phyloP scores from a whole-genome alignment of 2,113 vertebrate species.

The Oceanites oceanicus region DNA sequence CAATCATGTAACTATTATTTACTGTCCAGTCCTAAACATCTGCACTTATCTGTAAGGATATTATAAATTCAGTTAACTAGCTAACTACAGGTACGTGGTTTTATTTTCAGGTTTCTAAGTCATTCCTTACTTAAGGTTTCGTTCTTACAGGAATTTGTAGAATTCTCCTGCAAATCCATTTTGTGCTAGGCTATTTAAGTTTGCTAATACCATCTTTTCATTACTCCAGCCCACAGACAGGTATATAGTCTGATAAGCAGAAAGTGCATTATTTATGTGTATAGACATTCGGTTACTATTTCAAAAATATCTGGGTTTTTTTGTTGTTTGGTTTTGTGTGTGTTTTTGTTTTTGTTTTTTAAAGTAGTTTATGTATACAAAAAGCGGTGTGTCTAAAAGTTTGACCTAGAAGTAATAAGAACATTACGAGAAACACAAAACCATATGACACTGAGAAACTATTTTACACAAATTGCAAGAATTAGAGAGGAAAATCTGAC shows the following conservation, averaged over 20 bases:
- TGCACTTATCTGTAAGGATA: background rate
- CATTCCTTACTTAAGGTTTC: background rate
- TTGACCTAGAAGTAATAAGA: background rate
- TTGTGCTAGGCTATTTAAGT: background rate
- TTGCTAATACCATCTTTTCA: background rate
- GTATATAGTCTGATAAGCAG: background rate
- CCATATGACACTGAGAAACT: background rate
- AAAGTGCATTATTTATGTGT: background rate
- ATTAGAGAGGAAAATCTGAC: background rate
- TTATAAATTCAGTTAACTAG: background rate
- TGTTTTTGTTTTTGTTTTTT: background rate
- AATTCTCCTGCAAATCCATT: background rate
- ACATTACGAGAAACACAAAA: background rate
- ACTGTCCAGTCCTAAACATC: background rate
- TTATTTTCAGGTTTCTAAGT: background rate
- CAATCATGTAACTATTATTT: background rate
- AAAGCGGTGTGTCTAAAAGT: background rate
- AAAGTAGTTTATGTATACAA: background rate
- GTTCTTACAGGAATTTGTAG: background rate
- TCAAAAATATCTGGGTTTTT: background rate
- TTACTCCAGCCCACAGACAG: background rate
- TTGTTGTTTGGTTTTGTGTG: background rate
- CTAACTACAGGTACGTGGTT: fast-evolving
- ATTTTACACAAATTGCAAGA: background rate
- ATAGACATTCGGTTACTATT: background rate